Evolutionary conservation across 1,140 invertebrate genomes (phyloP).

Genomic region (Stegodyphus mimosarum): DNA sequence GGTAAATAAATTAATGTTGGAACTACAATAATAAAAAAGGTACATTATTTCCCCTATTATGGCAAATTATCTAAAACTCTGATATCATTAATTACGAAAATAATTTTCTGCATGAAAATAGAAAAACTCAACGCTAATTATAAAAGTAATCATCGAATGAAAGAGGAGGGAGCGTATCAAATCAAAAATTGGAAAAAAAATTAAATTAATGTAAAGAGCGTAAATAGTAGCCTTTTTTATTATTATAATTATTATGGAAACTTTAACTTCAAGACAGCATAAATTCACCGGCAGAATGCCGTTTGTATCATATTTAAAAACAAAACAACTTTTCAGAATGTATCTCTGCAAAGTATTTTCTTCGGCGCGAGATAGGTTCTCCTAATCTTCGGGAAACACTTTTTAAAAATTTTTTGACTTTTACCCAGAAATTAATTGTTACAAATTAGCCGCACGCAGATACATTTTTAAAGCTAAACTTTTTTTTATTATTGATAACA

Average conservation of each 20-base stretch:
- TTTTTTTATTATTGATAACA: neutral
- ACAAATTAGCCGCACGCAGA: neutral
- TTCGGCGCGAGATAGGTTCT: neutral
- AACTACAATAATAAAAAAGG: too few relatives aligned
- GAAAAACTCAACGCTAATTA: neutral
- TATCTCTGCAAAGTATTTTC: neutral
- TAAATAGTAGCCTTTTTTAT: too few relatives aligned
- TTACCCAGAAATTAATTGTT: neutral
- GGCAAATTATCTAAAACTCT: too few relatives aligned
- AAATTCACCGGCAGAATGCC: neutral
- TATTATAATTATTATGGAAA: too few relatives aligned
- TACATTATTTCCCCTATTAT: too few relatives aligned
- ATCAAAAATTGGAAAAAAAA: neutral
- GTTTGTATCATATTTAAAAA: neutral
- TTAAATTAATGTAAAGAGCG: neutral
- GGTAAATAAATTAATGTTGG: too few relatives aligned
- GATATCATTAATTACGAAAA: too few relatives aligned
- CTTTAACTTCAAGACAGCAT: too few relatives aligned
- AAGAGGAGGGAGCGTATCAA: neutral
- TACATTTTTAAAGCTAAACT: neutral
- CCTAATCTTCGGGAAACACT: neutral
- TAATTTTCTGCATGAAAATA: too few relatives aligned
- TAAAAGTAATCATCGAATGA: neutral
- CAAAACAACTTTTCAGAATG: neutral
- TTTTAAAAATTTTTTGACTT: neutral